Percentiles rank a stretch among this genome's conserved stretches.
phyloP scores from a whole-genome alignment of 2,888 invertebrate species.

The Melanostoma scalare region DNA sequence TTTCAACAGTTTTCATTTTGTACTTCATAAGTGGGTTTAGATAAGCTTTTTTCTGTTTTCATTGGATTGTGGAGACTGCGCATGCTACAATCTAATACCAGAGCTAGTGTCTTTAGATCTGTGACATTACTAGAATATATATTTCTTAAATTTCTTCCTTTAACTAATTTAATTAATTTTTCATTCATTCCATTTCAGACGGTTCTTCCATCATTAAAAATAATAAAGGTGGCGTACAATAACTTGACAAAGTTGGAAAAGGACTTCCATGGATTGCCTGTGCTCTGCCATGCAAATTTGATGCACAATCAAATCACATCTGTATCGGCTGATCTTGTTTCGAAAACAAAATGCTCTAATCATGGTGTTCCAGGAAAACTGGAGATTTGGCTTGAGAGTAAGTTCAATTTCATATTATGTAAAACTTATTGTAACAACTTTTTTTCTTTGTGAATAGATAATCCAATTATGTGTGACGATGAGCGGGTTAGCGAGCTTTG shows the following conservation, averaged over 20 bases:
- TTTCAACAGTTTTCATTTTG: too few species aligned
- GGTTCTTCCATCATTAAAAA: slow-evolving; percentile 89
- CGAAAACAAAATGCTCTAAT: slow-evolving; percentile 90
- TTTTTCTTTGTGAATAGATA: slow-evolving; percentile 83
- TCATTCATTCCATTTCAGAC: slow-evolving; percentile 84
- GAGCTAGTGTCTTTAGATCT: too few species aligned
- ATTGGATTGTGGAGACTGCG: too few species aligned
- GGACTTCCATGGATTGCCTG: slow-evolving; percentile 92
- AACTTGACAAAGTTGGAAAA: slow-evolving; percentile 88
- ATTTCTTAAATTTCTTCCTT: neutral
- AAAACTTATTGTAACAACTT: neutral
- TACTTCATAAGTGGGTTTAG: too few species aligned
- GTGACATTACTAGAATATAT: too few species aligned
- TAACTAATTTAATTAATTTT: neutral
- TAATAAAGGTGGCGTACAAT: slow-evolving; percentile 90
- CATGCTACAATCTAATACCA: too few species aligned
- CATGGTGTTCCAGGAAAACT: slow-evolving; percentile 87
- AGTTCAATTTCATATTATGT: slow-evolving; percentile 74
- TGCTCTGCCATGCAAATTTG: slow-evolving; percentile 90
- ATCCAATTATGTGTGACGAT: slow-evolving; percentile 91
- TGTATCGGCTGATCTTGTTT: slow-evolving; percentile 89
- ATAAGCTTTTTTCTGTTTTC: too few species aligned
- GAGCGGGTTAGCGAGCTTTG: slow-evolving; percentile 86
- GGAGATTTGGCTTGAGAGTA: slow-evolving; percentile 92
- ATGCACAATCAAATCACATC: slow-evolving; percentile 89